phyloP scores from a whole-genome alignment of 2,113 vertebrate species.

The Ursus arctos region DNA sequence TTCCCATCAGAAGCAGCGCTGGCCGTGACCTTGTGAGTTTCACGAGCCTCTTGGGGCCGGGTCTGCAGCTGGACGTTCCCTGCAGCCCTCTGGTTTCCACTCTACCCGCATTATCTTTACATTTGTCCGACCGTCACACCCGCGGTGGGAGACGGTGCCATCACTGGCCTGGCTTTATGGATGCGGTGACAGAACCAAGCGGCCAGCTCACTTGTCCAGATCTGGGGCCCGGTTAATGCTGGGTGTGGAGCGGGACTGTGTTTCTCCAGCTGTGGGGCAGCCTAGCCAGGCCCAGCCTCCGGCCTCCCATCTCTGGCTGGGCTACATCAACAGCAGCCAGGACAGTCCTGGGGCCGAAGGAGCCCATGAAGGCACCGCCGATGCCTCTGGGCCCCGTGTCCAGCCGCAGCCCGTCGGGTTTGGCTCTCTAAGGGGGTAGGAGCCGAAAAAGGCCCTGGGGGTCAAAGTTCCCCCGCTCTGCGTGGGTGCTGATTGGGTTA shows the following conservation, averaged over 20 bases:
- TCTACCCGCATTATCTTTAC: neutral
- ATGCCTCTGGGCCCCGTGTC: neutral
- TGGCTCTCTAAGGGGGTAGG: neutral
- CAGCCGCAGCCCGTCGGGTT: neutral
- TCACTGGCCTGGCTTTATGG: neutral
- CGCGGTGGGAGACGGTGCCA: neutral
- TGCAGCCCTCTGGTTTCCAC: neutral
- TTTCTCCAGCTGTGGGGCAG: neutral
- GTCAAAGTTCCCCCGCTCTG: neutral
- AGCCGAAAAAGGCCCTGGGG: neutral
- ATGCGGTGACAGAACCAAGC: too few relatives aligned
- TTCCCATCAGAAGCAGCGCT: neutral
- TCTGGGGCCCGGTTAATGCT: neutral
- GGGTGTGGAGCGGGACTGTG: neutral
- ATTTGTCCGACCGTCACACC: fast-evolving
- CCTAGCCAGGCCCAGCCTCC: neutral
- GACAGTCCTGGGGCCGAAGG: fast-evolving
- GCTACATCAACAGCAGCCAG: neutral
- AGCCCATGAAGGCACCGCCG: neutral
- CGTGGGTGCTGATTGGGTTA: neutral
- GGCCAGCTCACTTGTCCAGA: neutral
- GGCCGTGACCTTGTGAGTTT: neutral
- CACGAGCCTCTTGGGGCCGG: neutral
- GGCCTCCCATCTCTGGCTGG: neutral
- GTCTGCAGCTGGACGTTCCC: neutral